Evolutionary conservation across 2,113 vertebrate species (phyloP).

Genomic region (Cyphomyrus plagiostoma): DNA sequence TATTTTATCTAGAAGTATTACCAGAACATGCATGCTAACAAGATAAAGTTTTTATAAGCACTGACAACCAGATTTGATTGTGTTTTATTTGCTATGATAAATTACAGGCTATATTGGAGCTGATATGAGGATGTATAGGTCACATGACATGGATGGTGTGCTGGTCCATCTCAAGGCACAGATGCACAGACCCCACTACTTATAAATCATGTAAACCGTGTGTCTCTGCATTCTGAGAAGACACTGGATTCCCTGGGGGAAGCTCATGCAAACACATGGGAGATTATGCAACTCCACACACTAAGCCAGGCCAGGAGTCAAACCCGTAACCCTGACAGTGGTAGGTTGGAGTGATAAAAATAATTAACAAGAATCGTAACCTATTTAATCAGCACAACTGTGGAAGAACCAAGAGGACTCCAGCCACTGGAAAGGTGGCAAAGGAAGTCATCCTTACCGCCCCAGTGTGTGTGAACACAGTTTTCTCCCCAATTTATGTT

Average conservation of each 20-base stretch:
- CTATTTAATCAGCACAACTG: not conserved
- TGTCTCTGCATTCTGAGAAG: not conserved
- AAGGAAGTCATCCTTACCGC: not conserved
- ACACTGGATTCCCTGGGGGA: not conserved
- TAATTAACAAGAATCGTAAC: too few relatives aligned
- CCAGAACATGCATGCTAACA: not conserved
- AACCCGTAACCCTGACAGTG: too few relatives aligned
- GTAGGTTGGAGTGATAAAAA: too few relatives aligned
- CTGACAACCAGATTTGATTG: too few relatives aligned
- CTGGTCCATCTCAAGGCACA: not conserved
- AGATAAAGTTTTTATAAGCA: too few relatives aligned
- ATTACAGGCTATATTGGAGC: not conserved
- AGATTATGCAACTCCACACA: not conserved
- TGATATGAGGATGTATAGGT: not conserved
- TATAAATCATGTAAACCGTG: not conserved
- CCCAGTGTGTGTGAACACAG: constrained; percentile 3
- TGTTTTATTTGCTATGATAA: too few relatives aligned
- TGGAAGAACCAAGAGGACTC: not conserved
- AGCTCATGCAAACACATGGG: not conserved
- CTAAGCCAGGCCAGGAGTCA: too few relatives aligned
- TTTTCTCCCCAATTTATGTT: not conserved
- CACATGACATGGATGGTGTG: not conserved
- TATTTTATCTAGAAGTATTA: not conserved
- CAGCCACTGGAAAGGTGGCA: too few relatives aligned
- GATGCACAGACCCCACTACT: not conserved